phyloP scores from a whole-genome alignment of 2,888 invertebrate species.

The Lamproptera curius region DNA sequence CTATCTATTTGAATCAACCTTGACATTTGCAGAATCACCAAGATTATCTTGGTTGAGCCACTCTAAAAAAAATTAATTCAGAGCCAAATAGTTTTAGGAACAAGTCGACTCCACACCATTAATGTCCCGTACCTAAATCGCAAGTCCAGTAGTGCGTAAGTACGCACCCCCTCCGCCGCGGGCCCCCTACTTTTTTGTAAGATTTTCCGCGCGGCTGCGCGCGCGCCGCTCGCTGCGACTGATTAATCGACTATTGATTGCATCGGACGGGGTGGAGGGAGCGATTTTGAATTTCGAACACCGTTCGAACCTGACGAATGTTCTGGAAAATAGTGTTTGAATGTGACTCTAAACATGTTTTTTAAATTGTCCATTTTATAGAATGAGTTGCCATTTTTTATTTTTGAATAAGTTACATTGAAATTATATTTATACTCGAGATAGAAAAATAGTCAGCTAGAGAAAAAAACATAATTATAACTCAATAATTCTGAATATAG shows the following conservation, averaged over 20 bases:
- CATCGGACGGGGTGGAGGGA: conserved; percentile 40
- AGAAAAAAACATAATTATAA: background rate
- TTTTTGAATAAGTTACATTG: too few species aligned
- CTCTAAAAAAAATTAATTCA: too few species aligned
- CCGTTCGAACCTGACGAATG: background rate
- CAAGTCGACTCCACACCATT: conserved; percentile 37
- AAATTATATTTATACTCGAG: too few species aligned
- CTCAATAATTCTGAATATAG: background rate
- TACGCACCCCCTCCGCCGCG: conserved; percentile 30
- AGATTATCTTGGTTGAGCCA: too few species aligned
- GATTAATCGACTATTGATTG: conserved; percentile 77
- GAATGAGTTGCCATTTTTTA: too few species aligned
- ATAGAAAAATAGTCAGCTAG: too few species aligned
- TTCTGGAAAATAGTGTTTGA: background rate
- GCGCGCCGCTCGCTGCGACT: conserved; percentile 59
- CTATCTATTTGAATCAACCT: too few species aligned
- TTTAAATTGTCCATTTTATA: too few species aligned
- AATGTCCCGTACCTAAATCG: conserved; percentile 43
- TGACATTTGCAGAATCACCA: too few species aligned
- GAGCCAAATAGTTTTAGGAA: too few species aligned
- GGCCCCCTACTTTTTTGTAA: conserved; percentile 70
- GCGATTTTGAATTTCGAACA: conserved; percentile 24
- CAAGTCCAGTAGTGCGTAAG: conserved; percentile 43
- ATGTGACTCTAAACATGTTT: too few species aligned
- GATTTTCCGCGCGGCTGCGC: conserved; percentile 72